Evolutionary conservation across 2,888 invertebrate genomes (phyloP).

Genomic region (Sceliomorpha sp.): DNA sequence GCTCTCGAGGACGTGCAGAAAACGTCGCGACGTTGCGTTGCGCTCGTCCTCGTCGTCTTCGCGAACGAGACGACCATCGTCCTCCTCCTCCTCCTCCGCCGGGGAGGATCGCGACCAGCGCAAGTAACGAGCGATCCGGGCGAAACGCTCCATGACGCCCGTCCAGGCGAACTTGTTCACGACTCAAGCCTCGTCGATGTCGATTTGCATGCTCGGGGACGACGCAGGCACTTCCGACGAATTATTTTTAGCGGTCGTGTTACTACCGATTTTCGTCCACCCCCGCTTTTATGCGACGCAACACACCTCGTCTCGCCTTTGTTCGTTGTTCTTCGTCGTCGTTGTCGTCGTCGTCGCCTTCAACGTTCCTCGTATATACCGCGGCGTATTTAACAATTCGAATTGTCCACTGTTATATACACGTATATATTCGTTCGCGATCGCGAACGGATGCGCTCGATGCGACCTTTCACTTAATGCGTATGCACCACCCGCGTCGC

Average conservation of each 20-base stretch:
- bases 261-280: constrained; percentile 40
- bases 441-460: constrained; percentile 1
- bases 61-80: constrained; percentile 34
- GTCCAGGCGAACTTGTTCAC: constrained; percentile 39
- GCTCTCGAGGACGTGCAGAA: constrained; percentile 67
- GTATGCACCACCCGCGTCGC: constrained; percentile 6
- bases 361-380: too few species aligned
- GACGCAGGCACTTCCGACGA: constrained; percentile 36
- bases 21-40: constrained; percentile 50
- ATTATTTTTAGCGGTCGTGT: constrained; percentile 68
- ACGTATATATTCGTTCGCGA: background rate
- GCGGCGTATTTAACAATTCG: too few species aligned
- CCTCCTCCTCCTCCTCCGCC: constrained; percentile 45
- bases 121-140: constrained; percentile 68
- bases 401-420: too few species aligned
- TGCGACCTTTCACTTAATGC: background rate
- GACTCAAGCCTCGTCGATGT: constrained; percentile 11
- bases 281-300: too few species aligned
- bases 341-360: too few species aligned
- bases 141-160: constrained; percentile 69
- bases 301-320: background rate
- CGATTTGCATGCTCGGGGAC: constrained; percentile 31
- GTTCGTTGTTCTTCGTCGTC: background rate
- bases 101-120: constrained; percentile 47
- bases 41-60: constrained; percentile 33